Evolutionary conservation across 53 echinoderm and acorn worm species (phyloP).

Genomic region (Apostichopus leukothele): DNA sequence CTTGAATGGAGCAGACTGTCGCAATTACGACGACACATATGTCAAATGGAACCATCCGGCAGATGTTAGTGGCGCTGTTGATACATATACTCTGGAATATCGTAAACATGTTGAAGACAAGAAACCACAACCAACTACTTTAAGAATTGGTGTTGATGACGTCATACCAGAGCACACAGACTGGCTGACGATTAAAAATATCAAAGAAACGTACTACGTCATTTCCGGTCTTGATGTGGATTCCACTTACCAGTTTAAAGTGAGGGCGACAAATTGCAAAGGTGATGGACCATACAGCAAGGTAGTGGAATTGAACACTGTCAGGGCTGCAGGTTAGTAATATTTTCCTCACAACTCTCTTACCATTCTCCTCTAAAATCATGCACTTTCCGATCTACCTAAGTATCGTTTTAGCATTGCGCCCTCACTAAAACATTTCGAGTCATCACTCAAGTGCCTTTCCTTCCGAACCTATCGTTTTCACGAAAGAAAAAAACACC

Average conservation of each 20-base stretch:
- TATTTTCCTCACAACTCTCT: too few species aligned
- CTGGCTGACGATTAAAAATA: slow-evolving; percentile 61
- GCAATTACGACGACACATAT: slow-evolving; percentile 59
- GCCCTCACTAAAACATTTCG: too few species aligned
- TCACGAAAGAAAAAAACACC: too few species aligned
- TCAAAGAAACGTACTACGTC: slow-evolving; percentile 51
- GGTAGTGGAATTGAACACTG: slow-evolving; percentile 67
- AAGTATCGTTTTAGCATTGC: too few species aligned
- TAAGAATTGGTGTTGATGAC: slow-evolving; percentile 45
- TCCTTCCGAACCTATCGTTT: too few species aligned
- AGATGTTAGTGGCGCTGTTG: slow-evolving; percentile 59
- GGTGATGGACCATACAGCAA: slow-evolving; percentile 72
- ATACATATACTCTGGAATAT: slow-evolving; percentile 77
- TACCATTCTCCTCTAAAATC: too few species aligned
- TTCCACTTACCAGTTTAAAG: slow-evolving; percentile 68
- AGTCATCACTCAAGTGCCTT: too few species aligned
- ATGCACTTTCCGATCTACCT: too few species aligned
- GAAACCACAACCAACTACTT: slow-evolving; percentile 36
- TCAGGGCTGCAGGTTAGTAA: slow-evolving; percentile 61
- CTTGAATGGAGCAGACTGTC: slow-evolving; percentile 44
- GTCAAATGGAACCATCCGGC: slow-evolving; percentile 72
- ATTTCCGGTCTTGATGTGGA: slow-evolving; percentile 65
- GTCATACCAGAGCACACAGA: slow-evolving; percentile 28
- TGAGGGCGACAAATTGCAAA: slow-evolving; percentile 73
- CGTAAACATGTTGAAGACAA: slow-evolving; percentile 52